Percentiles rank a stretch among this genome's conserved stretches.
Conservation (phyloP, 2,888 invertebrate genomes). For the Gerosis bhagava region DNA sequence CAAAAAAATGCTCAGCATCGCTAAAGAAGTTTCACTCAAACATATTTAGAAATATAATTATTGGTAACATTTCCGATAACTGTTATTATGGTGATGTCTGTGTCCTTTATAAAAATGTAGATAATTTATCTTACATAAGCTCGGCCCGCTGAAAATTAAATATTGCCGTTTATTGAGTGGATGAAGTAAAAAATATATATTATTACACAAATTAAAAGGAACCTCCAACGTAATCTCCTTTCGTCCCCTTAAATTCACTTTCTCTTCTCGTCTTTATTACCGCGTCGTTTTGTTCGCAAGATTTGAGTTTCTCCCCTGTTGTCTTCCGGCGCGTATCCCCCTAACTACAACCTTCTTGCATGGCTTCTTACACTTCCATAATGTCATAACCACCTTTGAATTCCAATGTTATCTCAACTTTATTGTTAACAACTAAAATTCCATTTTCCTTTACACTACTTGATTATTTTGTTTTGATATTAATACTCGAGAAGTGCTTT, state of each 20-base stretch:
- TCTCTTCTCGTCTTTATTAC: slow-evolving; percentile 85
- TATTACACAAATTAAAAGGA: slow-evolving; percentile 79
- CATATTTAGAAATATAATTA: too few relatives aligned
- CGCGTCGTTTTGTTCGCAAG: slow-evolving; percentile 81
- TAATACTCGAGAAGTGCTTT: slow-evolving; percentile 45
- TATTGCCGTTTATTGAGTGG: not conserved
- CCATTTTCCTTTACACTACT: slow-evolving; percentile 55
- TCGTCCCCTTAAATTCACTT: slow-evolving; percentile 85
- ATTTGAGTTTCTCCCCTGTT: slow-evolving; percentile 77
- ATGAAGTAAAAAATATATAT: slow-evolving; percentile 50
- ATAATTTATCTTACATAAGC: not conserved
- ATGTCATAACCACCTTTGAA: slow-evolving; percentile 63
- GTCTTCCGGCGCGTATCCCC: slow-evolving; percentile 73
- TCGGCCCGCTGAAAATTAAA: slow-evolving; percentile 2
- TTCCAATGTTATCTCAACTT: slow-evolving; percentile 54
- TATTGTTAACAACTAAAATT: slow-evolving; percentile 58
- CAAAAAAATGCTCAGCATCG: too few relatives aligned
- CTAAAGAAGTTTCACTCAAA: too few relatives aligned
- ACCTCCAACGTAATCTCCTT: slow-evolving; percentile 76
- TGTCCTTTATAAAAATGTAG: too few relatives aligned
- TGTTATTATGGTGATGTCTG: too few relatives aligned
- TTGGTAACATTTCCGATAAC: too few relatives aligned
- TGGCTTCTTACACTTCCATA: slow-evolving; percentile 46
- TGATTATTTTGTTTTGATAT: slow-evolving; percentile 27
- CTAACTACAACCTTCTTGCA: slow-evolving; percentile 61